Evolutionary conservation across 1,140 invertebrate genomes (phyloP).

Genomic region (Dysdera silvatica): DNA sequence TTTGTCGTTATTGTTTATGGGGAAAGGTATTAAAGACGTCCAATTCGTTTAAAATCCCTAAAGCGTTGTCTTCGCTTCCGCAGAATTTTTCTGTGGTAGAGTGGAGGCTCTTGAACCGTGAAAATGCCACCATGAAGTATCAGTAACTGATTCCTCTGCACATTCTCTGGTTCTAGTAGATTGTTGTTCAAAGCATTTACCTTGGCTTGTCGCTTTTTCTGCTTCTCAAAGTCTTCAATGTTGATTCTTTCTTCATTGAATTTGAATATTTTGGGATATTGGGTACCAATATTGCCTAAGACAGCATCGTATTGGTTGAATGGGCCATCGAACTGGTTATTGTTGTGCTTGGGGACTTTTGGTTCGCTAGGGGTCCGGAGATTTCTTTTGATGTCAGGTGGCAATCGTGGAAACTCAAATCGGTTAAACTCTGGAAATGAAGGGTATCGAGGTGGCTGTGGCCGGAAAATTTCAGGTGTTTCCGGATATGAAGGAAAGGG

Average conservation of each 20-base stretch:
- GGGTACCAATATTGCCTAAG: constrained; percentile 32
- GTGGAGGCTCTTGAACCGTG: constrained; percentile 21
- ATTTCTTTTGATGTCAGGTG: constrained; percentile 45
- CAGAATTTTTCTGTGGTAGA: constrained; percentile 7
- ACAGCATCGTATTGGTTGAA: constrained; percentile 32
- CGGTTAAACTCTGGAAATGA: constrained; percentile 47
- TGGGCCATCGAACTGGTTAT: constrained; percentile 53
- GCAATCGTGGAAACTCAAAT: constrained; percentile 59
- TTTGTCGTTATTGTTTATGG: too few relatives aligned
- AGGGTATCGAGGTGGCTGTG: constrained; percentile 37
- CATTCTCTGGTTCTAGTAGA: constrained; percentile 26
- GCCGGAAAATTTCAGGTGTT: too few relatives aligned
- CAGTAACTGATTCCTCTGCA: constrained; percentile 26
- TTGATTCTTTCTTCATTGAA: constrained; percentile 33
- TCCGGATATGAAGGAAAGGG: too few relatives aligned
- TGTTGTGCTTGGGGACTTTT: constrained; percentile 31
- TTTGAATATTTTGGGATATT: constrained; percentile 32
- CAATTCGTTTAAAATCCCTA: too few relatives aligned
- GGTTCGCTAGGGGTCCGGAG: constrained; percentile 48
- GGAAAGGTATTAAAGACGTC: too few relatives aligned
- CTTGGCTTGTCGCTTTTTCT: constrained; percentile 25
- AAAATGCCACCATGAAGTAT: constrained; percentile 33
- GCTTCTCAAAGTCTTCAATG: constrained; percentile 31
- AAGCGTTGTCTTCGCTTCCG: too few relatives aligned
- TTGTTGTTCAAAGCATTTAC: constrained; percentile 11